Evolutionary conservation across 2,888 invertebrate species (phyloP), one percentile per base, ranked within the genome.

Genomic region (Pimpla rufipes): DNA sequence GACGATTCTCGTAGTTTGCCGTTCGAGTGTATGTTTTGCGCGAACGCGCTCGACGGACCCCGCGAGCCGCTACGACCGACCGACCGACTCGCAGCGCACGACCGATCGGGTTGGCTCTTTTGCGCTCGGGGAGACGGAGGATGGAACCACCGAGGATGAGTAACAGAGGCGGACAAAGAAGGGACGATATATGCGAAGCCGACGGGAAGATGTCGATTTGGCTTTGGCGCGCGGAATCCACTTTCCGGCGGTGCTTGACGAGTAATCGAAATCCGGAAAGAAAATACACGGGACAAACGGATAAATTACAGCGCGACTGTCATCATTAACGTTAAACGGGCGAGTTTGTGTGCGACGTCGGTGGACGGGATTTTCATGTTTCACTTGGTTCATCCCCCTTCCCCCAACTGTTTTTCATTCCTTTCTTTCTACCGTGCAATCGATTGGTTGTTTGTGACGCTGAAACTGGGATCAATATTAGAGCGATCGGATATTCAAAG

Each of bases 261-360:
- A 88, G 89, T 91, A 90, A 92, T 90, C 88, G 88, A 92, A 91
- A 90, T 90, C 87, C 85, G 76, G 79, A 78, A 83, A 71, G 79
- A 86, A 78, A 84, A 83, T 82, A 75, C 47, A 29, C 5, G 37
- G 84, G 84, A 84, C 77, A 81, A 70, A 45, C 78, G 87, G 88
- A 91, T 90, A 90, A 91, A 90, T 91, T 90, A 89, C 88, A 77
- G 86, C 78, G 84, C 85, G 83, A 70, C 76, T 83, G 81, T 84
- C 85, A 86, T 90, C 88, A 87, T 90, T 91, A 87, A 87, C 16
- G 18, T 55, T 37, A 23, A 42, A 73, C 2, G 8, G n/a, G n/a
- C 3, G 42, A 23, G 6, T 64, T 42, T 18, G 21, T 42, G 2
- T 29, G 2, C 16, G 13, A 73, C 18, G 21, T 57, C 29, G 6